These are phyloP conservation scores for Sebastes iracundus DNA, from an alignment of 2,797 vertebrate genomes.

Conservation along the genomic window DNA sequence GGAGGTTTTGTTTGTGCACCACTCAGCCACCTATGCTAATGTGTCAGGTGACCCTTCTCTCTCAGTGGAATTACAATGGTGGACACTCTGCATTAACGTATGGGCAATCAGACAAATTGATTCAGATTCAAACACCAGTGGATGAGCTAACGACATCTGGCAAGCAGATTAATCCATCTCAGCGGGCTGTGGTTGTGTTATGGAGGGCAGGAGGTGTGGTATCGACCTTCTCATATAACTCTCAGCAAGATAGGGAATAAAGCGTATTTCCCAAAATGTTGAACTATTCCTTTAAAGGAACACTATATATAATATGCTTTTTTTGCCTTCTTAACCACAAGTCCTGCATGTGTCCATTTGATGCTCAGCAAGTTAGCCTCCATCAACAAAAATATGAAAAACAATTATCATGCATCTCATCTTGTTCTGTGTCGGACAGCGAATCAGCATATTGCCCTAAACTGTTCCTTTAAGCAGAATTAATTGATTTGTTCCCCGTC, in stretches of 20 bases:
- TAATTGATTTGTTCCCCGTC: not conserved
- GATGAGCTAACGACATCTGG: constrained; percentile 70
- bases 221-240: not conserved
- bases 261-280: not conserved
- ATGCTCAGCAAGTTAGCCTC: not conserved
- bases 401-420: not conserved
- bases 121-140: constrained; percentile 53
- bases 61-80: constrained; percentile 17
- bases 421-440: not conserved
- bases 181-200: constrained; percentile 5
- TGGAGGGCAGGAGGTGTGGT: not conserved
- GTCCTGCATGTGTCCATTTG: not conserved
- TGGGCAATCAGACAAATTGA: constrained; percentile 74
- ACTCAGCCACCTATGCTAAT: not conserved
- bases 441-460: not conserved
- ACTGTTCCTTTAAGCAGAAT: not conserved
- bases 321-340: not conserved
- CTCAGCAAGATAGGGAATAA: not conserved
- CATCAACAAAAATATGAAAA: not conserved
- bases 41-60: constrained; percentile 16
- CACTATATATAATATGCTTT: not conserved
- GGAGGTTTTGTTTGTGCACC: not conserved
- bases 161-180: constrained; percentile 61
- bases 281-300: not conserved
- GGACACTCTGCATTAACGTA: constrained; percentile 45